A percentile compares a stretch with the other conserved stretches of the same genome.
phyloP scores from a whole-genome alignment of 2,797 vertebrate genomes.

The Cossypha heuglini region DNA sequence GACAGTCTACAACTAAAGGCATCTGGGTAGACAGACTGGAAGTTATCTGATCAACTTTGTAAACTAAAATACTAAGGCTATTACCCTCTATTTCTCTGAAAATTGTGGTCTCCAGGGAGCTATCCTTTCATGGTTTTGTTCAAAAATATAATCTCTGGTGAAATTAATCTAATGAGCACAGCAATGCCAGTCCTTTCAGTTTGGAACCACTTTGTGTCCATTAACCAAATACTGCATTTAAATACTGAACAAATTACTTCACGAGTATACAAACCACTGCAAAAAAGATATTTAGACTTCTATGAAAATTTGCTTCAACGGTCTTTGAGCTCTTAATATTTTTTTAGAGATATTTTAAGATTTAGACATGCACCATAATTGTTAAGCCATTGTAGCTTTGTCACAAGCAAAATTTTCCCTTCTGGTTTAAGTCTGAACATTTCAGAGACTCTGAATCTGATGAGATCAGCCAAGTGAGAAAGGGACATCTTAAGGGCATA shows the following conservation, averaged over 20 bases:
- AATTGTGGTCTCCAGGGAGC: neutral
- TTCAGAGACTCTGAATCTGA: neutral
- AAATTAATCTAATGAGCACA: neutral
- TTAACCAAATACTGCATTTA: neutral
- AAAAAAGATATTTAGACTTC: neutral
- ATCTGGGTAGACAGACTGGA: neutral
- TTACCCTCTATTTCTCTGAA: neutral
- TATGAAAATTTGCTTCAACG: neutral
- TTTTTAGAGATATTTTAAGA: neutral
- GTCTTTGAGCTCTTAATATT: neutral
- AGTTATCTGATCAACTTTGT: neutral
- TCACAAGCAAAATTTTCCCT: neutral
- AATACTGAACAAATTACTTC: neutral
- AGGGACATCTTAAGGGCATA: constrained; percentile 23
- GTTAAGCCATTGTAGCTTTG: neutral
- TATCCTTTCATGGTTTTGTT: neutral
- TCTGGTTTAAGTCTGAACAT: neutral
- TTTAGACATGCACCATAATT: neutral
- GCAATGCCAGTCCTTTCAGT: neutral
- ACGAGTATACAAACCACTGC: neutral
- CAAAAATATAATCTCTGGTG: neutral
- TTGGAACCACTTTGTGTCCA: neutral
- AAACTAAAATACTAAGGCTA: neutral
- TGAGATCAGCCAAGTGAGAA: constrained; percentile 19
- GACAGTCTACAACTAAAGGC: neutral